A percentile compares a stretch with the other conserved stretches of the same genome.
Evolutionary conservation across 2,797 vertebrate genomes (phyloP).

Genomic region (Tragelaphus eurycerus): DNA sequence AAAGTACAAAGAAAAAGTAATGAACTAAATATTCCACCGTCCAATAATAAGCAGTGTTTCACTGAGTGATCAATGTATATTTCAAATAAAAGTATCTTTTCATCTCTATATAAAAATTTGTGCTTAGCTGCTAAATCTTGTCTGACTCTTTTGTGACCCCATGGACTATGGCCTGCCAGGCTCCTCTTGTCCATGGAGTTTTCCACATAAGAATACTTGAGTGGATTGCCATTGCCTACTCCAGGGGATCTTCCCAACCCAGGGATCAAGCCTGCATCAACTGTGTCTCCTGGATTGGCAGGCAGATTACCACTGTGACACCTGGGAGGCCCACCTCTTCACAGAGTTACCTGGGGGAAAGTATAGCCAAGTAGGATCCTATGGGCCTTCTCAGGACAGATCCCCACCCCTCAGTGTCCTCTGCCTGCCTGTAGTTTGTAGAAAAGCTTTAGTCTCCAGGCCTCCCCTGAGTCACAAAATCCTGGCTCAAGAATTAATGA

Average conservation of each 20-base stretch:
- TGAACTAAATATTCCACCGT: background rate
- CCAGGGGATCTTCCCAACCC: background rate
- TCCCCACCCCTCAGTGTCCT: background rate
- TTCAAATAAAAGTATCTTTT: background rate
- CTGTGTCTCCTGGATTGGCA: background rate
- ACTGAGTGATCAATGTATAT: background rate
- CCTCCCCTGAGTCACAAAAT: background rate
- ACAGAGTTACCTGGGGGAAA: background rate
- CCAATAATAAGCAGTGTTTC: background rate
- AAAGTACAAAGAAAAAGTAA: background rate
- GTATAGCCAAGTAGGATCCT: background rate
- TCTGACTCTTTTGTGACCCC: background rate
- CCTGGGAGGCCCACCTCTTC: background rate
- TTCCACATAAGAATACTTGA: background rate
- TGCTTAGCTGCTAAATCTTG: background rate
- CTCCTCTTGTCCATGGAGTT: background rate
- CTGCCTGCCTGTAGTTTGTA: background rate
- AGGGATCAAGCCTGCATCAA: background rate
- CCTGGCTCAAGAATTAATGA: background rate
- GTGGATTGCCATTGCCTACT: background rate
- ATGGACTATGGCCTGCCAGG: background rate
- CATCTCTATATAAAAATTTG: background rate
- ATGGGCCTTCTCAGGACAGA: background rate
- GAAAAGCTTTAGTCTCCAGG: background rate
- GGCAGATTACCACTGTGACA: background rate